Base-by-base conservation (phyloP, 2,888 invertebrate genomes). In the Leucoma salicis region DNA sequence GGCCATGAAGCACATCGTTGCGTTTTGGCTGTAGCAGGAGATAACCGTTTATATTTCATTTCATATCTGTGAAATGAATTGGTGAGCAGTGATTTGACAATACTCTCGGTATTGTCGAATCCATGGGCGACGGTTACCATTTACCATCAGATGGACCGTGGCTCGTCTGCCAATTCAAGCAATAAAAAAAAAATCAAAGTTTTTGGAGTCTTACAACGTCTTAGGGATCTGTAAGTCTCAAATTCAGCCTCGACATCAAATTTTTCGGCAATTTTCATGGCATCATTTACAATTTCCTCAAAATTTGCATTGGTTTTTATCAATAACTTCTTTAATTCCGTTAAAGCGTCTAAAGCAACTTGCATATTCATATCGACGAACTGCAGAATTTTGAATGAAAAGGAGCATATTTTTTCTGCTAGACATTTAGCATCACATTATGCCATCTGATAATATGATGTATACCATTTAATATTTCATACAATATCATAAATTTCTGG, bases 271-370 rank as follows among this genome's bases (percentile, higher is more conserved):
- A 49, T 49, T 49, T 45, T 53, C 15, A 13, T 47, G 49, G 46
- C 42, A 49, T 49, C 39, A 47, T 11, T 49, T 49, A 49, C 44
- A 49, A 49, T 49, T 53, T 47, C 42, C 27, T 53, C 47, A 53
- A 47, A 49, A 47, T 47, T 49, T 49, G 45, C 13, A 36, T 47
- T 41, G 8, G 36, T 50, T 50, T 39, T 50, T 39, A 43, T 49
- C 39, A 46, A 40, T 40, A 49, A 46, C 42, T 50, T 46, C 14
- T 46, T 52, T 47, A 46, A 55, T 43, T 55, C 46, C 11, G 48
- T 35, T 50, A 53, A 57, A 55, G 49, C 49, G 42, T 52, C 41
- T 50, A 46, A 46, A 54, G 46, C 48, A 47, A 46, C 42, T 48
- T 50, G 47, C 46, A 48, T 50, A 50, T 49, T 51, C 49, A 46